A percentile compares a stretch with the other conserved stretches of the same genome.
These are phyloP conservation scores for Diorhabda carinulata DNA, from an alignment of 1,140 invertebrate species.

Conservation along the genomic window DNA sequence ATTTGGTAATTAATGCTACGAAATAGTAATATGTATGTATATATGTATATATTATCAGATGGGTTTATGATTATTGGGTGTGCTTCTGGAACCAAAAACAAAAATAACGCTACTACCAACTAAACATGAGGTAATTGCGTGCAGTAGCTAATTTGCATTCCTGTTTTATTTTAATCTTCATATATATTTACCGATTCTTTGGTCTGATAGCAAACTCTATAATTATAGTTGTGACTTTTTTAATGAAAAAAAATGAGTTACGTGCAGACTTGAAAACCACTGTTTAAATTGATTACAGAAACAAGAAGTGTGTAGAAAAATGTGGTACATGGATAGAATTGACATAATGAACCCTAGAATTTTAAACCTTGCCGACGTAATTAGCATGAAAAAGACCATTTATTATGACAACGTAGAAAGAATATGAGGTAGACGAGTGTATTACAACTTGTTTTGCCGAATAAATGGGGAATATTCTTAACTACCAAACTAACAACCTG, in stretches of 20 bases:
- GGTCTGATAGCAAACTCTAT: constrained; percentile 12
- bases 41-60: not conserved
- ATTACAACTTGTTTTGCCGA: too few species aligned
- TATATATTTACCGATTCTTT: constrained; percentile 16
- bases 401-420: too few species aligned
- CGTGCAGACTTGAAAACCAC: constrained; percentile 8
- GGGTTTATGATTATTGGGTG: not conserved
- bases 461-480: too few species aligned
- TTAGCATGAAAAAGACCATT: too few species aligned
- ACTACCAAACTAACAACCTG: too few species aligned
- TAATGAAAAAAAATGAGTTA: constrained; percentile 13
- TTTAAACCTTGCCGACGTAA: too few species aligned
- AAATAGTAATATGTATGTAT: too few species aligned
- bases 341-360: not conserved
- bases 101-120: constrained; percentile 30
- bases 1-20: too few species aligned
- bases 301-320: not conserved
- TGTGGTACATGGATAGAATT: not conserved
- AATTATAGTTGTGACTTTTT: constrained; percentile 16
- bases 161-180: constrained; percentile 20
- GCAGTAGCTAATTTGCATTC: constrained; percentile 27
- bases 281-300: constrained; percentile 1
- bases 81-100: constrained; percentile 2
- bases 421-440: too few species aligned
- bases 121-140: constrained; percentile 30